Conservation (phyloP, 2,113 vertebrate species). For the Erythrolamprus reginae region DNA sequence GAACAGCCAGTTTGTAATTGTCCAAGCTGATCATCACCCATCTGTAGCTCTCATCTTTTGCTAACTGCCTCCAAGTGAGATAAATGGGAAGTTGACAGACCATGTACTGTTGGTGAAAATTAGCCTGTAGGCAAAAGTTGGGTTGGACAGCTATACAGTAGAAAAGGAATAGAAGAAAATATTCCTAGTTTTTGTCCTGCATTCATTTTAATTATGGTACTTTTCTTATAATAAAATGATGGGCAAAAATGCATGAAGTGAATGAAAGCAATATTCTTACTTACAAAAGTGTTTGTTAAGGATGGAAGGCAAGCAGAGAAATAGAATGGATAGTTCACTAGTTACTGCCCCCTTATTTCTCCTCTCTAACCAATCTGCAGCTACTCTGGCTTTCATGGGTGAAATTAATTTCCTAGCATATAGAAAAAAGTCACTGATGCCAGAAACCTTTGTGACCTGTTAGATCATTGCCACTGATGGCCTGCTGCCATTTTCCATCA, state of each 20-base stretch:
- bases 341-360: slow-evolving; percentile 1
- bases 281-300: slow-evolving; percentile 2
- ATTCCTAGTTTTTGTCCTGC: fast-evolving
- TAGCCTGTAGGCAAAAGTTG: background rate
- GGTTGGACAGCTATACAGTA: background rate
- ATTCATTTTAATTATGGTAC: background rate
- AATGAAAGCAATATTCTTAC: slow-evolving; percentile 5
- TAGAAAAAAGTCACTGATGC: slow-evolving; percentile 24
- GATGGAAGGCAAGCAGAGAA: slow-evolving; percentile 27
- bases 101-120: background rate
- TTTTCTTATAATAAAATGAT: background rate
- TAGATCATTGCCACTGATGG: slow-evolving; percentile 47
- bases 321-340: slow-evolving; percentile 19
- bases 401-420: slow-evolving; percentile 49
- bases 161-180: background rate
- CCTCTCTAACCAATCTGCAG: background rate
- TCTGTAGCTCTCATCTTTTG: background rate
- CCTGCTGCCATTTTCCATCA: slow-evolving; percentile 30
- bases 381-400: background rate
- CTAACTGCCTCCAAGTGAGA: background rate
- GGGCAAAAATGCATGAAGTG: background rate
- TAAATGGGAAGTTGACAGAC: background rate
- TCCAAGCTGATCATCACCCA: background rate
- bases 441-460: slow-evolving; percentile 33
- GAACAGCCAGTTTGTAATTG: background rate